A percentile compares a stretch with the other conserved stretches of the same genome.
Evolutionary conservation across 2,888 invertebrate species (phyloP).

Genomic region (Drosophila cognata): DNA sequence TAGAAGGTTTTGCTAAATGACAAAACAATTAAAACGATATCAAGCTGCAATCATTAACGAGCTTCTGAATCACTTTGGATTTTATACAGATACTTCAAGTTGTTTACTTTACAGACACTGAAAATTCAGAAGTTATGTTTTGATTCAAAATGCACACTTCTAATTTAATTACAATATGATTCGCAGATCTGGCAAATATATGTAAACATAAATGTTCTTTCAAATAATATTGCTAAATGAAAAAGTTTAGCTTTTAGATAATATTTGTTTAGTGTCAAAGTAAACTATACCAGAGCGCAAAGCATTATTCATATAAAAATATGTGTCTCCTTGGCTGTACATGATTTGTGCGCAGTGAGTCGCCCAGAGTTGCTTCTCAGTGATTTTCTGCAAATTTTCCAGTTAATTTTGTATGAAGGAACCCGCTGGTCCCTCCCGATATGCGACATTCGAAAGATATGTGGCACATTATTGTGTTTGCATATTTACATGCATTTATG

Average conservation of each 20-base stretch:
- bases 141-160: constrained; percentile 8
- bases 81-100: background rate
- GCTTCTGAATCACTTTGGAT: constrained; percentile 24
- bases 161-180: constrained; percentile 4
- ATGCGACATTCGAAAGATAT: constrained; percentile 76
- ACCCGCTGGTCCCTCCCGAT: constrained; percentile 43
- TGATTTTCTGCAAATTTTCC: constrained; percentile 68
- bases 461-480: constrained; percentile 73
- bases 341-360: constrained; percentile 28
- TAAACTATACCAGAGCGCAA: background rate
- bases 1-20: constrained; percentile 50
- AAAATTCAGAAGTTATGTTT: constrained; percentile 1
- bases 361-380: constrained; percentile 17
- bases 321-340: background rate
- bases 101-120: constrained; percentile 3
- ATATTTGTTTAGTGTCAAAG: background rate
- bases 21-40: constrained; percentile 58
- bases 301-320: background rate
- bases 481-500: constrained; percentile 75
- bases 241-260: background rate
- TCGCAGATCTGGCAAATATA: background rate
- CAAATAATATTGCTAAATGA: background rate
- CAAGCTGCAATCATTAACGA: constrained; percentile 49
- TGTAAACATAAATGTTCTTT: background rate
- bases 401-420: constrained; percentile 59